These are phyloP conservation scores for Drosophila stalkeri DNA, from an alignment of 2,888 invertebrate genomes.

Conservation along the genomic window DNA sequence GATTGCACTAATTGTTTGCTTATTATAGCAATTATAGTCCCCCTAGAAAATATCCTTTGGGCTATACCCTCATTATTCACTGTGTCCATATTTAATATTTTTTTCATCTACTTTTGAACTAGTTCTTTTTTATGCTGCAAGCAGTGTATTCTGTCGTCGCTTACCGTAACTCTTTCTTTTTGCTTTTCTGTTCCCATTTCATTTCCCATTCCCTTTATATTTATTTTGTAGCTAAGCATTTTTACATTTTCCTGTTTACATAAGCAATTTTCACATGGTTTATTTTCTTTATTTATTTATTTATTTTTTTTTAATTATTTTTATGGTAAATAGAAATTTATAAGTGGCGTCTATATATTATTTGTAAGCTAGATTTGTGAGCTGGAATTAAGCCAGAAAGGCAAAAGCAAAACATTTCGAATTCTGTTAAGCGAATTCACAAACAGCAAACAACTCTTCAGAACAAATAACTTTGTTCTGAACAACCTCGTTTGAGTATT, in stretches of 20 bases:
- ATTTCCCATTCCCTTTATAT: conserved; percentile 18
- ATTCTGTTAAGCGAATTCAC: conserved; percentile 6
- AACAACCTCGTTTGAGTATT: background rate
- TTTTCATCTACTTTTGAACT: background rate
- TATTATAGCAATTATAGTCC: background rate
- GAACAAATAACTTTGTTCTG: conserved; percentile 10
- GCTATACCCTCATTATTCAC: no score
- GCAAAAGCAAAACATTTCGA: conserved; percentile 8
- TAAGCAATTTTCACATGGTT: conserved; percentile 52
- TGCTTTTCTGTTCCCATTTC: conserved; percentile 34
- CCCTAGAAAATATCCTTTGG: no score
- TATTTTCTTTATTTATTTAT: conserved; percentile 16
- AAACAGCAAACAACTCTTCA: conserved; percentile 1
- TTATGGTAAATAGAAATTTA: conserved; percentile 50
- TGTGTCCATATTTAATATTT: background rate
- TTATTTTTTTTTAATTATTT: conserved; percentile 33
- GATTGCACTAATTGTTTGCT: background rate
- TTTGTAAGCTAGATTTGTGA: conserved; percentile 45
- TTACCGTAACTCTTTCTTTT: background rate
- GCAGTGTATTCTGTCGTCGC: conserved; percentile 18
- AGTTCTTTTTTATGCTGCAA: conserved; percentile 6
- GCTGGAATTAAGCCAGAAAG: conserved; percentile 42
- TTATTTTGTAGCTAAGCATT: conserved; percentile 20
- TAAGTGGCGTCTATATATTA: conserved; percentile 50
- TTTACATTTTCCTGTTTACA: conserved; percentile 25